phyloP scores from a whole-genome alignment of 2,888 invertebrate species.

The Andrena dorsata region DNA sequence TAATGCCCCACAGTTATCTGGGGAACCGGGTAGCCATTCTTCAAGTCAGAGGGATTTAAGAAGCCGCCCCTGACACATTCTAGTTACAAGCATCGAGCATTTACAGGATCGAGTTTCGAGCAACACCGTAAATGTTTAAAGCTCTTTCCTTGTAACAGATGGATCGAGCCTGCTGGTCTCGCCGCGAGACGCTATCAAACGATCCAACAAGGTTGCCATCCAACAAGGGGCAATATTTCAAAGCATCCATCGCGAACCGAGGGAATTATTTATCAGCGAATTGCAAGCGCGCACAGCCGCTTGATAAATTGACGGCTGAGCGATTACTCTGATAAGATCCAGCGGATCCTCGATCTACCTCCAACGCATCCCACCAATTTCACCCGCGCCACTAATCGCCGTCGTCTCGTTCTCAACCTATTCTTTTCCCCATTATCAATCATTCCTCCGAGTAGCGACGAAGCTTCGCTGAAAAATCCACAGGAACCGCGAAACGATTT shows the following conservation, averaged over 20 bases:
- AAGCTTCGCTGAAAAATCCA: background rate
- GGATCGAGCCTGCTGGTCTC: background rate
- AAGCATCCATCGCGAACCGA: background rate
- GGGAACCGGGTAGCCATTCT: conserved; percentile 7
- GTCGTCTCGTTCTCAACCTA: background rate
- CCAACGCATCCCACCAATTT: background rate
- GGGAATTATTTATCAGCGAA: conserved; percentile 40
- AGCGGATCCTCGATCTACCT: background rate
- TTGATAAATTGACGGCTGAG: conserved; percentile 30
- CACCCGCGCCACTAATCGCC: background rate
- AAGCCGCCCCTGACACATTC: conserved; percentile 15
- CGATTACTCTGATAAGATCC: conserved; percentile 16
- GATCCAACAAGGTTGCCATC: background rate
- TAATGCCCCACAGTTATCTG: background rate
- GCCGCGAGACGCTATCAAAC: background rate
- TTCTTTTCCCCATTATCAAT: background rate
- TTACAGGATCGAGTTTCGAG: background rate
- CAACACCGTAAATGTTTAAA: background rate
- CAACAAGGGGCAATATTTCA: background rate
- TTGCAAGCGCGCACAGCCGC: conserved; percentile 12
- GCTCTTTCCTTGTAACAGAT: background rate
- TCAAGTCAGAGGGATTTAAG: background rate
- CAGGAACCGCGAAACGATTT: background rate
- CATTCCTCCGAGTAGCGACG: background rate
- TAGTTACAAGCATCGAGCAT: conserved; percentile 25